A percentile compares a stretch with the other conserved stretches of the same genome.
Conservation (phyloP, 2,888 invertebrate species). For the Lutraria lutraria region DNA sequence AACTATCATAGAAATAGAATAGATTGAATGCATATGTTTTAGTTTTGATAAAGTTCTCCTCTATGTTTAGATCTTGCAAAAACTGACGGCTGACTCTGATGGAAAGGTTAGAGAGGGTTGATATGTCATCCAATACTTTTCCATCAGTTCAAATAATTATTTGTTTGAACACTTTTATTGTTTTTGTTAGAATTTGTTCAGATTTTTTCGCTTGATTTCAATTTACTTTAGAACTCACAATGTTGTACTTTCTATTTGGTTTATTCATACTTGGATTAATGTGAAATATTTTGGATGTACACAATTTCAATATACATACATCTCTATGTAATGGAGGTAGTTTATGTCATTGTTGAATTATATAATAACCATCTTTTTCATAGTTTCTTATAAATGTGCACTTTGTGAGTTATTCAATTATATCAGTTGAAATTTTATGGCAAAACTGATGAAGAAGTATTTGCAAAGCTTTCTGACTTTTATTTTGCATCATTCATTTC, state of each 20-base stretch:
- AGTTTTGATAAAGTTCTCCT: background rate
- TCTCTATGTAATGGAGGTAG: background rate
- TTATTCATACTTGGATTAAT: too few species aligned
- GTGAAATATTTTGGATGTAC: too few species aligned
- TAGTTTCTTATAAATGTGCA: background rate
- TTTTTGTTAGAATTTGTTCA: background rate
- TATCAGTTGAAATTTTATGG: background rate
- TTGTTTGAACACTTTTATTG: background rate
- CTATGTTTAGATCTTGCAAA: constrained; percentile 23
- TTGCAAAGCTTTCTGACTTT: background rate
- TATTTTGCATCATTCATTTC: background rate
- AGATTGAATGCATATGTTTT: background rate
- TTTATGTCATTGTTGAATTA: background rate
- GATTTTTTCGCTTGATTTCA: background rate
- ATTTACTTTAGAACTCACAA: background rate
- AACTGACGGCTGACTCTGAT: constrained; percentile 29
- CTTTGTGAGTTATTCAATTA: background rate
- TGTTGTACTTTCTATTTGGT: too few species aligned
- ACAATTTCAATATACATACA: background rate
- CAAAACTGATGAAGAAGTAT: background rate
- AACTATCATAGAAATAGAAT: too few species aligned
- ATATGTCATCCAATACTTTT: constrained; percentile 28
- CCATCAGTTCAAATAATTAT: constrained; percentile 26
- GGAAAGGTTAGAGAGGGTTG: constrained; percentile 42
- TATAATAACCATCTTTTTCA: background rate